Percentiles rank a stretch among this genome's conserved stretches.
Conservation (phyloP, 1,140 invertebrate species). For the Microvelia longipes region DNA sequence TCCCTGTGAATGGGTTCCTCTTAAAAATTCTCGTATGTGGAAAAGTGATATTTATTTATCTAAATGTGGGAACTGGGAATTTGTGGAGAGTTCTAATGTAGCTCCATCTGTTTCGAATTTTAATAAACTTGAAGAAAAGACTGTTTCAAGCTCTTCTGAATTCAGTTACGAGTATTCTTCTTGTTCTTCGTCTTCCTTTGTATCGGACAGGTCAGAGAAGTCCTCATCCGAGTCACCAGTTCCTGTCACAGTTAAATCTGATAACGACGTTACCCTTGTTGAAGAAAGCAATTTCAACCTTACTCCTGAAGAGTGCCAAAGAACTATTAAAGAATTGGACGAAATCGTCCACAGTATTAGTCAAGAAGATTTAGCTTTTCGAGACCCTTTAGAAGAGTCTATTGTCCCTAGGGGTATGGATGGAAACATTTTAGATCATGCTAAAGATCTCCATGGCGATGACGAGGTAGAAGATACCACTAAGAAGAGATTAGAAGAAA, state of each 20-base stretch:
- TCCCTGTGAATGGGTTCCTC: conserved; percentile 14
- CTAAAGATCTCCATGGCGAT: neutral
- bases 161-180: conserved; percentile 12
- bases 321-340: conserved; percentile 36
- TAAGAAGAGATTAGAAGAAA: conserved; percentile 7
- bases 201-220: conserved; percentile 13
- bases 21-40: conserved; percentile 14
- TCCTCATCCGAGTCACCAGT: conserved; percentile 6
- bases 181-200: neutral
- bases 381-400: neutral
- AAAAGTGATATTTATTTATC: conserved; percentile 21
- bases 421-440: conserved; percentile 4
- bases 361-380: neutral
- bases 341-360: conserved; percentile 26
- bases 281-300: conserved; percentile 18
- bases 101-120: neutral
- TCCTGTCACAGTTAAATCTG: neutral
- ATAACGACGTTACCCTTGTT: neutral
- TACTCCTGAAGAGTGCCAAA: conserved; percentile 33
- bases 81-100: conserved; percentile 4
- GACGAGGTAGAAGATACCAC: neutral
- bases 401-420: neutral
- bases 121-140: conserved; percentile 6
- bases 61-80: conserved; percentile 16
- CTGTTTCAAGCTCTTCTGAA: conserved; percentile 16